Conservation (phyloP, 2,113 vertebrate genomes). For the Corythornis vintsioides region DNA sequence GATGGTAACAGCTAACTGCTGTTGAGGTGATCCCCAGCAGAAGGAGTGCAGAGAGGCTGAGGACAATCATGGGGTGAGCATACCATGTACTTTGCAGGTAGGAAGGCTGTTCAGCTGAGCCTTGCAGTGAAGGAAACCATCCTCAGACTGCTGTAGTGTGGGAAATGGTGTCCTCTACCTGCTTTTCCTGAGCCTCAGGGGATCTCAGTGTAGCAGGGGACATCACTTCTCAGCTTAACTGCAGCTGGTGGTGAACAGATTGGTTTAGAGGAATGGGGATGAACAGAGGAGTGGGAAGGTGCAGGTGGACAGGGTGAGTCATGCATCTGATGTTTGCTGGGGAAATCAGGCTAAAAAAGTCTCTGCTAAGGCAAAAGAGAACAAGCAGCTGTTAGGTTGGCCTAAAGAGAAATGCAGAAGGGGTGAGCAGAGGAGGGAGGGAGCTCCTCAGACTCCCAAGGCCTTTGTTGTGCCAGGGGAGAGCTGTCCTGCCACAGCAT, state of each 20-base stretch:
- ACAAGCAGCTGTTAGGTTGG: background rate
- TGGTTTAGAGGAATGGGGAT: background rate
- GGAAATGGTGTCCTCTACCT: no score
- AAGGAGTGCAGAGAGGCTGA: background rate
- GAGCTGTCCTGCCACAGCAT: background rate
- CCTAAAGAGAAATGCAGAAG: no score
- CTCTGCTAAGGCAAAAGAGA: background rate
- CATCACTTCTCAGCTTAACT: background rate
- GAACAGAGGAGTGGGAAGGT: background rate
- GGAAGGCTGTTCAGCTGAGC: background rate
- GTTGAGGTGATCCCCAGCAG: background rate
- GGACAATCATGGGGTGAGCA: background rate
- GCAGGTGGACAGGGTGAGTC: constrained; percentile 4
- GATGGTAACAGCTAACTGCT: background rate
- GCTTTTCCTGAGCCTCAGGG: background rate
- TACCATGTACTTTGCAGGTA: background rate
- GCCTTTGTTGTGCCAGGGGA: no score
- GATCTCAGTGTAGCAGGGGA: background rate
- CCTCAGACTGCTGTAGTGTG: no score
- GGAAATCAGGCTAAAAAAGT: background rate
- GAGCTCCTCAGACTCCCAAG: background rate
- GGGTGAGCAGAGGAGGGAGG: no score
- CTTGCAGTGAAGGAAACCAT: background rate
- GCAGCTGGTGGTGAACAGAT: background rate
- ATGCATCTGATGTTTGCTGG: background rate